Percentiles rank a stretch among this genome's conserved stretches.
Evolutionary conservation across 2,113 vertebrate genomes (phyloP).

Genomic region (Muscicapa adusta): DNA sequence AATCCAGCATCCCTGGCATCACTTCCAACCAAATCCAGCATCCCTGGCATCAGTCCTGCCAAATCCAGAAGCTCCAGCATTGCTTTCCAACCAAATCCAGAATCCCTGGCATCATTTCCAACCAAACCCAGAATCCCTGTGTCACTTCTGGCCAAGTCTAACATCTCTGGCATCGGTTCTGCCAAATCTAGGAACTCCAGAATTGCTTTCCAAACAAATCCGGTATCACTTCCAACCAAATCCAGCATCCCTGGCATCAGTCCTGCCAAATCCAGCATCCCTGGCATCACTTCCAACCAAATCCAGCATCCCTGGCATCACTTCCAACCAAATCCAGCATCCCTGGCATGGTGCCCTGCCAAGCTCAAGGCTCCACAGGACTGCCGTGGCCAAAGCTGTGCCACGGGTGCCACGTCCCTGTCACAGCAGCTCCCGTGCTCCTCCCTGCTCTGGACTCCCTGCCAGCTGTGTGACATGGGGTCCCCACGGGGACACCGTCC

Average conservation of each 20-base stretch:
- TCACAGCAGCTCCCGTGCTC: rapidly evolving
- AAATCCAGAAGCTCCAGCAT: too few species aligned
- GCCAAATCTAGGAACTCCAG: not conserved
- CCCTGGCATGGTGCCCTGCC: not conserved
- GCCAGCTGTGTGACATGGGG: rapidly evolving
- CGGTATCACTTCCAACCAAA: rapidly evolving
- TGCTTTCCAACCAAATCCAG: not conserved
- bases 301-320: not conserved
- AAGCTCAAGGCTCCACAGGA: rapidly evolving
- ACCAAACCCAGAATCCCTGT: not conserved
- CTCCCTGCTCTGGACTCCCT: not conserved
- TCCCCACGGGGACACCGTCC: rapidly evolving
- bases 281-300: rapidly evolving
- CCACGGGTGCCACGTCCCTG: rapidly evolving
- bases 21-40: not conserved
- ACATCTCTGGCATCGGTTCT: not conserved
- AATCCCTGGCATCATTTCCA: not conserved
- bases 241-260: rapidly evolving
- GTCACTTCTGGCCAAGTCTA: too few species aligned
- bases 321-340: not conserved
- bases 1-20: not conserved
- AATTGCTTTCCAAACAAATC: too few species aligned
- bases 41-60: too few species aligned
- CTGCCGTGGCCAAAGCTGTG: rapidly evolving
- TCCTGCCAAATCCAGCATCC: rapidly evolving